These are phyloP conservation scores for Lemur catta DNA, from an alignment of 2,797 vertebrate genomes.

Conservation along the genomic window DNA sequence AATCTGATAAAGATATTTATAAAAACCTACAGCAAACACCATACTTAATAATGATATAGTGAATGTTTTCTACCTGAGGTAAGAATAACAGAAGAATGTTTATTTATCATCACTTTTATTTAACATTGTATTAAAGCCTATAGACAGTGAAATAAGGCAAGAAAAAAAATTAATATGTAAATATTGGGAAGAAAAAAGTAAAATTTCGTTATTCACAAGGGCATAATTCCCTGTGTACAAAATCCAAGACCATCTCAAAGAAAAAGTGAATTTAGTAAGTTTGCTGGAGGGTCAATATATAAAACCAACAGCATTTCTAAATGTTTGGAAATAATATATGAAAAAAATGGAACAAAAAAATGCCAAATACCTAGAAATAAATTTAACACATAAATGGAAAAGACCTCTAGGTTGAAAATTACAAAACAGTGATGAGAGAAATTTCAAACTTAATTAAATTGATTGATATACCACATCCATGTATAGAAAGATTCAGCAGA, in stretches of 20 bases:
- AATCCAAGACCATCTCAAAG: background rate
- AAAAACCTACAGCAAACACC: background rate
- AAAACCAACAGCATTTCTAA: slow-evolving; percentile 20
- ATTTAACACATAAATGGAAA: background rate
- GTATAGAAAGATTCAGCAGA: background rate
- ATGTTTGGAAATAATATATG: background rate
- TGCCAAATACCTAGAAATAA: background rate
- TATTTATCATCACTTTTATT: background rate
- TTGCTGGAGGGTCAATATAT: background rate
- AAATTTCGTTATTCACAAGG: background rate
- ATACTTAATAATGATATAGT: background rate
- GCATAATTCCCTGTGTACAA: background rate
- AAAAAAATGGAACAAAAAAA: background rate
- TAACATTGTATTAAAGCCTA: slow-evolving; percentile 3
- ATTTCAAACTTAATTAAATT: background rate
- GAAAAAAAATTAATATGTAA: background rate
- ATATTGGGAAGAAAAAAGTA: slow-evolving; percentile 4
- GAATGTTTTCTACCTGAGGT: background rate
- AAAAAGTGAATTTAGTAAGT: background rate
- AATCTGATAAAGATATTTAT: background rate
- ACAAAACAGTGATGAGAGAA: background rate
- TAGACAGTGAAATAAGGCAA: background rate
- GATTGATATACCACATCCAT: background rate
- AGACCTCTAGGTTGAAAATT: background rate
- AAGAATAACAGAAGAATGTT: background rate